Percentiles rank a stretch among this genome's conserved stretches.
Conservation (phyloP, 1,140 invertebrate genomes). For the Conus ventricosus region DNA sequence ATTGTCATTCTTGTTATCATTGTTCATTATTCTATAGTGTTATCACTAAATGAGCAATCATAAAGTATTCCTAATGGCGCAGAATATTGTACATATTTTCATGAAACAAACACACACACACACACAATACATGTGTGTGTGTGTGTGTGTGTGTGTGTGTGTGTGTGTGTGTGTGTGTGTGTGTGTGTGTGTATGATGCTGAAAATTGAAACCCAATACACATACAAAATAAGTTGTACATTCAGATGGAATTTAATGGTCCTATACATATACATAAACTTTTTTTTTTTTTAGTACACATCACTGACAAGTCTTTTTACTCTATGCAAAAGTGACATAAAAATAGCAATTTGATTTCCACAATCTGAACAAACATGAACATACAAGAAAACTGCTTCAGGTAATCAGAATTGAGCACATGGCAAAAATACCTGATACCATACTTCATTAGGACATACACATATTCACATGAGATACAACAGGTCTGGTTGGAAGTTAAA, state of each 20-base stretch:
- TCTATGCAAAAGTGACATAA: neutral
- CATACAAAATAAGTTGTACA: neutral
- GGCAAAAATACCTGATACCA: neutral
- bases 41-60: no score
- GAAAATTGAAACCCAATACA: neutral
- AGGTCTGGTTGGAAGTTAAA: neutral
- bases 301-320: neutral
- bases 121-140: neutral
- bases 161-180: constrained; percentile 7
- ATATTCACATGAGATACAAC: neutral
- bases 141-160: constrained; percentile 7
- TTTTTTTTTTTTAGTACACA: neutral
- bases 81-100: no score
- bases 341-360: constrained; percentile 4
- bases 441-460: neutral
- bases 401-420: neutral
- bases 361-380: neutral
- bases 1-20: no score
- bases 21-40: no score
- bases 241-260: neutral
- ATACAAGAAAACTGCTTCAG: neutral
- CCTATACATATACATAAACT: neutral
- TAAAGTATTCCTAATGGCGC: no score
- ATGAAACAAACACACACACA: no score
- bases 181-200: neutral